Percentiles rank a stretch among this genome's conserved stretches.
phyloP scores from a whole-genome alignment of 2,113 vertebrate species.

The Laterallus jamaicensis region DNA sequence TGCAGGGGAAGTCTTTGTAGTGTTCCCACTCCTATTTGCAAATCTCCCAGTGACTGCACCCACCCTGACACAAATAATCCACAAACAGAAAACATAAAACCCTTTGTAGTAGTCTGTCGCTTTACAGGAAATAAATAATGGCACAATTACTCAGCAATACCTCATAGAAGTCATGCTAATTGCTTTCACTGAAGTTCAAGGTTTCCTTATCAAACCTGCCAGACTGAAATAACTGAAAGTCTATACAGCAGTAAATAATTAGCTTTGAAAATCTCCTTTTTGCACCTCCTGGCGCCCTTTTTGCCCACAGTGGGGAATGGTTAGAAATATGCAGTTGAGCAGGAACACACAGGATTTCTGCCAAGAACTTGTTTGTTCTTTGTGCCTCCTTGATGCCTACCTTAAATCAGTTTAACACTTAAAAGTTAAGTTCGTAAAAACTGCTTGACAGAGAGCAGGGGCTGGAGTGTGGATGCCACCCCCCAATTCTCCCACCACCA shows the following conservation, averaged over 20 bases:
- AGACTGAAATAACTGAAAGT: background rate
- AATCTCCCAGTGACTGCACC: background rate
- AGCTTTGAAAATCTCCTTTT: background rate
- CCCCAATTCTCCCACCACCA: too few relatives aligned
- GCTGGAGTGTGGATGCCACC: background rate
- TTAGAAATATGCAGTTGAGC: background rate
- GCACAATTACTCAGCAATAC: background rate
- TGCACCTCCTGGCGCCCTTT: background rate
- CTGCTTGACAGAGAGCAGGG: fast-evolving
- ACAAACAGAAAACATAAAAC: background rate
- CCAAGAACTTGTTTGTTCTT: background rate
- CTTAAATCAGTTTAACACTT: background rate
- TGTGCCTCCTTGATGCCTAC: fast-evolving
- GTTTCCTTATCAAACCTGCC: slow-evolving; percentile 27
- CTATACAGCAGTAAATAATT: background rate
- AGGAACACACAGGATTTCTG: background rate
- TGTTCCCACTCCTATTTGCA: background rate
- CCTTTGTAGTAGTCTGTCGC: background rate
- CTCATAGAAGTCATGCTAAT: background rate
- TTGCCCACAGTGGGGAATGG: background rate
- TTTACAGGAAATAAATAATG: slow-evolving; percentile 8
- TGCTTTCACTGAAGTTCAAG: slow-evolving; percentile 3
- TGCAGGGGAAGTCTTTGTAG: background rate
- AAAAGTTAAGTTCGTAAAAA: background rate
- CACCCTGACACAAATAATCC: background rate